These are phyloP conservation scores for Cheirogaleus major DNA, from an alignment of 2,797 vertebrate genomes.

Conservation along the genomic window DNA sequence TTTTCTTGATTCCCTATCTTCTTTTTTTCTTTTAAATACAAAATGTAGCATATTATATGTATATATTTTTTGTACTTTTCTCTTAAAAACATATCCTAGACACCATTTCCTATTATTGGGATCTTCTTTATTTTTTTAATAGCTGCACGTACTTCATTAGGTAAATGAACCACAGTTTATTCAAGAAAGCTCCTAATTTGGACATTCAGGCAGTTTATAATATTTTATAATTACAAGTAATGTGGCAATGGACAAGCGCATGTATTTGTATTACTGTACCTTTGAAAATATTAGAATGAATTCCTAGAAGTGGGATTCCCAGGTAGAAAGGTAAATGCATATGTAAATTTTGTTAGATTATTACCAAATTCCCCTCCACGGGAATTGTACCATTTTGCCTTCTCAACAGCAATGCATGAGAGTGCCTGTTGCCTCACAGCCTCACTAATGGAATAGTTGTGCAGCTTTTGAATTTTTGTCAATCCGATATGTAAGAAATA, in stretches of 20 bases:
- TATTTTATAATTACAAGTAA: background rate
- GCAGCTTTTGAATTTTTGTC: too few relatives aligned
- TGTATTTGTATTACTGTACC: background rate
- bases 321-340: too few relatives aligned
- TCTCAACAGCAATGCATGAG: too few relatives aligned
- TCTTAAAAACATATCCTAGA: background rate
- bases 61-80: background rate
- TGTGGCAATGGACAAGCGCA: background rate
- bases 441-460: too few relatives aligned
- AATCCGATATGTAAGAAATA: too few relatives aligned
- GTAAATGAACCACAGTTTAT: background rate
- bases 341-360: too few relatives aligned
- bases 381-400: too few relatives aligned
- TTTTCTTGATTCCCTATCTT: background rate
- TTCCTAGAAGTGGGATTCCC: too few relatives aligned
- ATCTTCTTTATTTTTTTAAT: background rate
- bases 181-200: background rate
- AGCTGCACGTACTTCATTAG: background rate
- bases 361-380: too few relatives aligned
- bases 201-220: background rate
- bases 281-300: background rate
- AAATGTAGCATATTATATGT: background rate
- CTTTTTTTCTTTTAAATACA: background rate
- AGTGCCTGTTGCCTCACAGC: too few relatives aligned
- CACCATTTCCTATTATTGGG: too few relatives aligned